Evolutionary conservation across 2,888 invertebrate species (phyloP).

Genomic region (Lasioglossum marginatum): DNA sequence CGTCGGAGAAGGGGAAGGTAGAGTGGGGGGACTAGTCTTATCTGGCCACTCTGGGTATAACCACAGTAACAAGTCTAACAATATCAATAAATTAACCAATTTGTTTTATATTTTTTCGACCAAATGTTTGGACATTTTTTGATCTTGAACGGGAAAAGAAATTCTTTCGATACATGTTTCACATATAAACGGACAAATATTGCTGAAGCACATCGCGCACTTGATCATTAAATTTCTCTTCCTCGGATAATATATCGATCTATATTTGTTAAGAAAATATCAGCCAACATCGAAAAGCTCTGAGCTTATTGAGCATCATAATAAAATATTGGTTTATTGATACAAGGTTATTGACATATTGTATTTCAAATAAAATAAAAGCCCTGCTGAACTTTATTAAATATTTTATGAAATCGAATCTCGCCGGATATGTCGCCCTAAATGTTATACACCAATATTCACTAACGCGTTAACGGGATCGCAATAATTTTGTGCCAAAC

Average conservation of each 20-base stretch:
- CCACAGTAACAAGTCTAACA: no score
- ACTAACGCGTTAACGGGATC: neutral
- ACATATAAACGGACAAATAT: neutral
- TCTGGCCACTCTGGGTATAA: no score
- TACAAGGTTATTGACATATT: neutral
- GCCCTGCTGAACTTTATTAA: neutral
- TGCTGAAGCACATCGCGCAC: neutral
- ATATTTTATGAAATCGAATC: neutral
- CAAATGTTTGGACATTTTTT: neutral
- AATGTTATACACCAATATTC: neutral
- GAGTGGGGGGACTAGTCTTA: no score
- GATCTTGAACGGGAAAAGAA: neutral
- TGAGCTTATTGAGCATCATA: neutral
- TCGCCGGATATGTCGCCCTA: neutral
- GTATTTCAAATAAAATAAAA: neutral
- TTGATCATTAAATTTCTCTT: neutral
- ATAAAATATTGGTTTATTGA: neutral
- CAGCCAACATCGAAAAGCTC: neutral
- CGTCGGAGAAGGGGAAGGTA: no score
- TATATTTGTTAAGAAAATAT: neutral
- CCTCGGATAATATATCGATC: neutral
- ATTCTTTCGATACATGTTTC: neutral
- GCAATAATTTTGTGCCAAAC: neutral
- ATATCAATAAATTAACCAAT: no score
- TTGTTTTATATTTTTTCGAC: no score